Percentiles rank a stretch among this genome's conserved stretches.
These are phyloP conservation scores for Caenorhabditis afra DNA, from an alignment of 2,888 invertebrate species.

Conservation along the genomic window DNA sequence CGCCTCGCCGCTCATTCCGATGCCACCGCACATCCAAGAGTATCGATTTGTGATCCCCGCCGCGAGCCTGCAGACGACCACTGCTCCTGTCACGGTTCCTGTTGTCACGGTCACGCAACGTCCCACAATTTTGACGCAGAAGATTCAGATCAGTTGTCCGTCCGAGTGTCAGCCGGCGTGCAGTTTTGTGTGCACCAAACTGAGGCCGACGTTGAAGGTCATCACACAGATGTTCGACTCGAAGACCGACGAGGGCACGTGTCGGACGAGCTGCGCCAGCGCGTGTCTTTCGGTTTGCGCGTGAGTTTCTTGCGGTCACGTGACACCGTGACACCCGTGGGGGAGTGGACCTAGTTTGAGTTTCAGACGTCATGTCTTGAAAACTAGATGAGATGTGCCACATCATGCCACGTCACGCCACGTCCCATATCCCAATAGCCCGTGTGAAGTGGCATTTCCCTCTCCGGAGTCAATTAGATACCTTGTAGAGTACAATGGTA, in stretches of 20 bases:
- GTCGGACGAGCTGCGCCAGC: conserved; percentile 36
- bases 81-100: conserved; percentile 14
- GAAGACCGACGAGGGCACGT: conserved; percentile 48
- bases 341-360: too few species aligned
- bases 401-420: too few species aligned
- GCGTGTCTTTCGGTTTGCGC: conserved; percentile 53
- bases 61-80: conserved; percentile 16
- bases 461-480: too few species aligned
- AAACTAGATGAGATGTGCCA: too few species aligned
- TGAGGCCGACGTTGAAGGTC: conserved; percentile 52
- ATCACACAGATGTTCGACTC: conserved; percentile 59
- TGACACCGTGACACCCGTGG: too few species aligned
- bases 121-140: conserved; percentile 36
- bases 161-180: conserved; percentile 55
- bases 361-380: too few species aligned
- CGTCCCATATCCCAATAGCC: too few species aligned
- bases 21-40: conserved; percentile 57
- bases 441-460: too few species aligned
- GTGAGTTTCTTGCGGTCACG: conserved; percentile 17
- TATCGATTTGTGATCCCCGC: conserved; percentile 66
- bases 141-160: conserved; percentile 47
- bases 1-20: conserved; percentile 11
- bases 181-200: conserved; percentile 58
- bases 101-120: too few species aligned
- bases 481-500: too few species aligned